Percentiles rank a stretch among this genome's conserved stretches.
Conservation (phyloP, 37 sponge, comb jelly and placozoan species). For the Crambe crambe region DNA sequence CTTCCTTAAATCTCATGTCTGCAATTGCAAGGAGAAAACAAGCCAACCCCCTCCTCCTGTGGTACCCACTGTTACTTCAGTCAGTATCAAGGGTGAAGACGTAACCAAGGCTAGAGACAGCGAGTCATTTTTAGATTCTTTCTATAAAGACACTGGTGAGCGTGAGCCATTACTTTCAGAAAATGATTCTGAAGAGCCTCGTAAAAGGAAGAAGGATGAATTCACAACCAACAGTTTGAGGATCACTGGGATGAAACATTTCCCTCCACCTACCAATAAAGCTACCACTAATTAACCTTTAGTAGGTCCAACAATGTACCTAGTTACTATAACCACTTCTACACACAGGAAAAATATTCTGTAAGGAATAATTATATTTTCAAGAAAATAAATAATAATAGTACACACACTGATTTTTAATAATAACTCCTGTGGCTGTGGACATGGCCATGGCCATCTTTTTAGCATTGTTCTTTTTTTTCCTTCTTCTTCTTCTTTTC, state of each 20-base stretch:
- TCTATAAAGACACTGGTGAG: neutral
- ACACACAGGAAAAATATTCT: too few species aligned
- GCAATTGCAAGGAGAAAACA: neutral
- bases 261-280: neutral
- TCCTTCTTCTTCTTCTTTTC: too few species aligned
- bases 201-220: neutral
- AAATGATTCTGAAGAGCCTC: too few species aligned
- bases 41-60: neutral
- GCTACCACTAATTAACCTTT: neutral
- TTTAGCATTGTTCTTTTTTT: too few species aligned
- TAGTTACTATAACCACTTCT: too few species aligned
- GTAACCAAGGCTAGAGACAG: neutral
- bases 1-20: neutral
- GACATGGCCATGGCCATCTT: too few species aligned
- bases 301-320: too few species aligned
- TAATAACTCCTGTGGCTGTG: too few species aligned
- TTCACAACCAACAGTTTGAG: neutral
- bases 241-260: neutral
- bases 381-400: too few species aligned
- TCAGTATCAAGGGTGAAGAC: neutral
- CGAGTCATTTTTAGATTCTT: neutral
- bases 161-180: conserved; percentile 4
- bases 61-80: neutral
- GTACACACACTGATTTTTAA: too few species aligned
- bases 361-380: too few species aligned